These are phyloP conservation scores for Aricia artaxerxes DNA, from an alignment of 2,888 invertebrate species.

Conservation along the genomic window DNA sequence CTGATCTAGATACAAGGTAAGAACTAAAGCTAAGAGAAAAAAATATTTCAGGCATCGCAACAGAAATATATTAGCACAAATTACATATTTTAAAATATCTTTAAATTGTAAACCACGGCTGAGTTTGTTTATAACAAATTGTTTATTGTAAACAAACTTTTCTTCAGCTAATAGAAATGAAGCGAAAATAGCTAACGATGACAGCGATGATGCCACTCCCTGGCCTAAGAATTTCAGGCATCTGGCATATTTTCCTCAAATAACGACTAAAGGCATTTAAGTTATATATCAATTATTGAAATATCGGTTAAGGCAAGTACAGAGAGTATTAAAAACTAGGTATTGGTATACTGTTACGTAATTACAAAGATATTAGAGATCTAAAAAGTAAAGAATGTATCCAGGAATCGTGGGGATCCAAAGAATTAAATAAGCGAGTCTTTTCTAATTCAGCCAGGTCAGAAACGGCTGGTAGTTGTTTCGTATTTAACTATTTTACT, in stretches of 20 bases:
- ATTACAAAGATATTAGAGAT: no score
- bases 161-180: not conserved
- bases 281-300: not conserved
- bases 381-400: no score
- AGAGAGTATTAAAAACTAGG: no score
- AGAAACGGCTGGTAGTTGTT: no score
- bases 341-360: no score
- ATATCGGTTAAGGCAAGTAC: not conserved
- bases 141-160: not conserved
- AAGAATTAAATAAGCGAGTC: no score
- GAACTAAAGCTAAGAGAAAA: not conserved
- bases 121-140: not conserved
- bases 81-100: not conserved
- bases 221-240: not conserved
- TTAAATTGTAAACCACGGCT: not conserved
- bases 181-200: conserved; percentile 1
- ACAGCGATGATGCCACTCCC: not conserved
- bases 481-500: no score
- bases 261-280: not conserved
- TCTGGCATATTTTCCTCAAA: no score
- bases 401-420: no score
- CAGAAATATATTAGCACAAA: not conserved
- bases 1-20: no score
- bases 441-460: no score
- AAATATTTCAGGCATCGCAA: not conserved